phyloP scores from a whole-genome alignment of 2,113 vertebrate genomes.

The Amphiprion percula region DNA sequence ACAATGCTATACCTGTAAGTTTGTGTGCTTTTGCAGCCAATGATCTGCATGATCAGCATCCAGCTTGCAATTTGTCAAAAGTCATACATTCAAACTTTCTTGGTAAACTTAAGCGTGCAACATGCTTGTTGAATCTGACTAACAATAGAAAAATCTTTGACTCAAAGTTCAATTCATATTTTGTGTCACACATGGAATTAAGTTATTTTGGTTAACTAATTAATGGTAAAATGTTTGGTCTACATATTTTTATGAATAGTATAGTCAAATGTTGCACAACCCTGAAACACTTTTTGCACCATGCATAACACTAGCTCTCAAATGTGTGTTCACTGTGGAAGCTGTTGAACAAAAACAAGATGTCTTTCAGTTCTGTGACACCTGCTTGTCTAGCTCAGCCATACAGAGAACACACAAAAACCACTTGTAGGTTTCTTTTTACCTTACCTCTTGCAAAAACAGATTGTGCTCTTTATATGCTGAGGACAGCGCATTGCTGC shows the following conservation, averaged over 20 bases:
- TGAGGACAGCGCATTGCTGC: no score
- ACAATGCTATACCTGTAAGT: conserved; percentile 71
- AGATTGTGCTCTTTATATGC: neutral
- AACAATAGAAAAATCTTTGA: no score
- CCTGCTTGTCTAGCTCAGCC: neutral
- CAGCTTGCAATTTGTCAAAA: no score
- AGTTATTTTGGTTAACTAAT: no score
- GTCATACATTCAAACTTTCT: no score
- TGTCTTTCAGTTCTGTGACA: neutral
- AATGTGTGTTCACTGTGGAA: neutral
- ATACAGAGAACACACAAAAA: conserved; percentile 34
- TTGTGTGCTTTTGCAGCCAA: neutral
- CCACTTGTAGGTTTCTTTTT: neutral
- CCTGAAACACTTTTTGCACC: neutral
- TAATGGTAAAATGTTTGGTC: no score
- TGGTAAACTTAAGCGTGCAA: no score
- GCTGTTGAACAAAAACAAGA: neutral
- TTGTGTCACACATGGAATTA: no score
- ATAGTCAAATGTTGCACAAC: no score
- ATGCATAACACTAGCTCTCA: neutral
- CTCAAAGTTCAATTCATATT: no score
- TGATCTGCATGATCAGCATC: neutral
- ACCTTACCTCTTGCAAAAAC: neutral
- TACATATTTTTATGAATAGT: no score
- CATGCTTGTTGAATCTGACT: no score